These are phyloP conservation scores for Pseudocheirus occidentalis DNA, from an alignment of 2,797 vertebrate genomes.

Conservation along the genomic window DNA sequence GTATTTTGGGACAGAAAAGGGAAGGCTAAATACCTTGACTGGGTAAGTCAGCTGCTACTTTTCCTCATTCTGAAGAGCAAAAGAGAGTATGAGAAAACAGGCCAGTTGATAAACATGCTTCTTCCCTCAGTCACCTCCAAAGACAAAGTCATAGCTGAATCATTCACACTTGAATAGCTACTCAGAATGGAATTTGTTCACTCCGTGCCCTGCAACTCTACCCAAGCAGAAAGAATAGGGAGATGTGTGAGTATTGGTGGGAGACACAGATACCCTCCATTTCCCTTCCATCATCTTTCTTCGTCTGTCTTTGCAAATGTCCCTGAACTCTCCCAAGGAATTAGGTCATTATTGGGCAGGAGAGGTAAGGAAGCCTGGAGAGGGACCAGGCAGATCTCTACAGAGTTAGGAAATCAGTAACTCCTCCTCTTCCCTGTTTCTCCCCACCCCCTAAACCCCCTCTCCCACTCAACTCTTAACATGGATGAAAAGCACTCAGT, in stretches of 20 bases:
- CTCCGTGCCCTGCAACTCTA: not conserved
- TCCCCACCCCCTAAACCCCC: not conserved
- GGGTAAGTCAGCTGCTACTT: not conserved
- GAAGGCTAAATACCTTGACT: not conserved
- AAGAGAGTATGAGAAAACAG: not conserved
- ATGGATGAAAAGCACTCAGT: not conserved
- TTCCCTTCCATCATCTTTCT: fast-evolving
- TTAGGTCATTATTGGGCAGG: not conserved
- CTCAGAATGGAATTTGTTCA: fast-evolving
- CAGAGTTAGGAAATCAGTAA: not conserved
- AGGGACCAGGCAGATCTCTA: not conserved
- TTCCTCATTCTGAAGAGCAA: not conserved
- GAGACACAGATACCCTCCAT: not conserved
- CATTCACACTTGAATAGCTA: not conserved
- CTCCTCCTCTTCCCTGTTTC: not conserved
- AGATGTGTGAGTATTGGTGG: not conserved
- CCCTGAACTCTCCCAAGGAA: not conserved
- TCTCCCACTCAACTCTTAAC: not conserved
- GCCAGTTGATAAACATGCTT: not conserved
- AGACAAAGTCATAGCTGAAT: slow-evolving; percentile 17
- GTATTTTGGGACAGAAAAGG: not conserved
- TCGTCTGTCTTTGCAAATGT: not conserved
- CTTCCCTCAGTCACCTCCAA: not conserved
- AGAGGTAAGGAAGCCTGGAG: fast-evolving
- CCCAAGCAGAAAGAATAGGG: fast-evolving